Evolutionary conservation across 35 echinoderm and acorn worm genomes (phyloP).

Genomic region (Nesometra sesokonis): DNA sequence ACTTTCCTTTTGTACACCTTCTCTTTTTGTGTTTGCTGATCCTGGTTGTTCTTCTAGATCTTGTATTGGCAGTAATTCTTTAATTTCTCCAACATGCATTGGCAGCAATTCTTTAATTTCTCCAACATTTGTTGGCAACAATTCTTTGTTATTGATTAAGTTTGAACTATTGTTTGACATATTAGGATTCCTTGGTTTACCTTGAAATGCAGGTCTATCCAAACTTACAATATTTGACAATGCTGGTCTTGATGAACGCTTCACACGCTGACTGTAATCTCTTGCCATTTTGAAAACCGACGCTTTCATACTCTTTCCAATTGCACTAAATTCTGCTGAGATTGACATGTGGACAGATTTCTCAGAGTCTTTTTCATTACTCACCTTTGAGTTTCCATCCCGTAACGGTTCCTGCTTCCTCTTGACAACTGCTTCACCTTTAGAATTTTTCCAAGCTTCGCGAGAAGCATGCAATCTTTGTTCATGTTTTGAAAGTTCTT

Average conservation of each 20-base stretch:
- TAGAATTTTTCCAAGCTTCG: not conserved
- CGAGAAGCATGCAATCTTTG: too few species aligned
- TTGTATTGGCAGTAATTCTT: not conserved
- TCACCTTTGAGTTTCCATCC: not conserved
- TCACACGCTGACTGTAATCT: not conserved
- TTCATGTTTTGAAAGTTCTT: not conserved
- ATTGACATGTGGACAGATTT: not conserved
- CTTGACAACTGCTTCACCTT: not conserved
- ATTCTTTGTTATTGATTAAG: too few species aligned
- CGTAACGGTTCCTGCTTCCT: not conserved
- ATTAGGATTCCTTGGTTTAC: not conserved
- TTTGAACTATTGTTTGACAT: too few species aligned
- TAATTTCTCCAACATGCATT: not conserved
- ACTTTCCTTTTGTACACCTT: too few species aligned
- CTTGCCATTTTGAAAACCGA: not conserved
- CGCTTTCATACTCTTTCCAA: not conserved
- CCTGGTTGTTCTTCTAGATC: not conserved
- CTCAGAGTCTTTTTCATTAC: not conserved
- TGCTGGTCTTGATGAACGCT: not conserved
- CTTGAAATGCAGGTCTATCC: not conserved
- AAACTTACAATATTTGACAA: not conserved
- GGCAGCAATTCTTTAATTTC: not conserved
- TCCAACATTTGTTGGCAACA: too few species aligned
- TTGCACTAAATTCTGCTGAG: not conserved
- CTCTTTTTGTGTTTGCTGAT: not conserved